Percentiles rank a stretch among this genome's conserved stretches.
These are phyloP conservation scores for Piaya cayana DNA, from an alignment of 2,113 vertebrate genomes.

Conservation along the genomic window DNA sequence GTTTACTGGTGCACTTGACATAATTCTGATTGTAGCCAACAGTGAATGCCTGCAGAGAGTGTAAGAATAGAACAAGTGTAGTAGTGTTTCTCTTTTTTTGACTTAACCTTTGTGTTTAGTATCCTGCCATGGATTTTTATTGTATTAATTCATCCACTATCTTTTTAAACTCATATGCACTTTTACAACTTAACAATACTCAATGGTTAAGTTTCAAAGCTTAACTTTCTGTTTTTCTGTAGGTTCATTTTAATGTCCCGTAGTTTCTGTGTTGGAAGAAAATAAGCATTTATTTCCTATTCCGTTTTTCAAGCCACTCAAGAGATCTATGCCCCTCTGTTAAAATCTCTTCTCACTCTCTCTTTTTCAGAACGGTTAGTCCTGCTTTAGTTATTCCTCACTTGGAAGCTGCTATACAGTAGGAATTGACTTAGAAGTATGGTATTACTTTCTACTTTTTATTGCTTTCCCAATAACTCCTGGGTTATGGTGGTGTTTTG, in stretches of 20 bases:
- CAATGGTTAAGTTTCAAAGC: background rate
- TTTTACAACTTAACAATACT: background rate
- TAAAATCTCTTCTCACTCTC: background rate
- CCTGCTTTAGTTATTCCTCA: background rate
- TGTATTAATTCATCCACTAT: background rate
- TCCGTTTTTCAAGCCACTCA: background rate
- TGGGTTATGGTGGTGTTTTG: background rate
- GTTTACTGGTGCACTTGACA: background rate
- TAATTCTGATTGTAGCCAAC: background rate
- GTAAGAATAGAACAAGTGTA: background rate
- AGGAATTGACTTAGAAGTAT: background rate
- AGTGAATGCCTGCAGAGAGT: background rate
- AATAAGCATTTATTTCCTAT: background rate
- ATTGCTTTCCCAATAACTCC: background rate
- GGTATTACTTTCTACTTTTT: background rate
- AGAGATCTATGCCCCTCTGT: background rate
- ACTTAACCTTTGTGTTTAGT: background rate
- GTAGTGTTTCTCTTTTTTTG: background rate
- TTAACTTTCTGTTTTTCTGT: background rate
- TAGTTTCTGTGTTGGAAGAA: background rate
- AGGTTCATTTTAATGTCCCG: background rate
- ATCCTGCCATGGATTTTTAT: background rate
- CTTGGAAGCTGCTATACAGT: background rate
- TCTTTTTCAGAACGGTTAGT: background rate
- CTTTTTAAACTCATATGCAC: background rate